These are phyloP conservation scores for Enteromius trimaculatus DNA, from an alignment of 2,797 vertebrate genomes.

Conservation along the genomic window DNA sequence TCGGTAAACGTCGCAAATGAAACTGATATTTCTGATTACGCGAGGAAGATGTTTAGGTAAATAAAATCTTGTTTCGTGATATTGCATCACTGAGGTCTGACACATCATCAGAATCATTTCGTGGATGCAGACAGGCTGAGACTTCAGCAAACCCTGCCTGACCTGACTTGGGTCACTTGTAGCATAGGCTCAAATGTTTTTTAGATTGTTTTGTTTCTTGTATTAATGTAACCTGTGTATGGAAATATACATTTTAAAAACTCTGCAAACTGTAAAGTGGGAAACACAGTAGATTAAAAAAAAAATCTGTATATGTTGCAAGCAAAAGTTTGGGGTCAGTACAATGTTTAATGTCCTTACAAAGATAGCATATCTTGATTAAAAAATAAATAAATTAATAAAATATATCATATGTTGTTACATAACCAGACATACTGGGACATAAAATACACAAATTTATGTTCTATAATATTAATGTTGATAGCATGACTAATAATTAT, in stretches of 20 bases:
- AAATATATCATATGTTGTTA: too few species aligned
- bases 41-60: conserved; percentile 11
- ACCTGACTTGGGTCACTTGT: conserved; percentile 26
- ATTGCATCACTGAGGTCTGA: conserved; percentile 45
- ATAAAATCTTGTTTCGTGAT: conserved; percentile 37
- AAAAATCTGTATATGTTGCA: background rate
- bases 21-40: conserved; percentile 34
- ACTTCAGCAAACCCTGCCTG: conserved; percentile 22
- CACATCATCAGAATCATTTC: conserved; percentile 20
- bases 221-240: background rate
- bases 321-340: background rate
- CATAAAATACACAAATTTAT: too few species aligned
- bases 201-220: background rate
- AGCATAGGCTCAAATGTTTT: background rate
- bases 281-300: background rate
- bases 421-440: too few species aligned
- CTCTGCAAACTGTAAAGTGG: background rate
- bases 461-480: too few species aligned
- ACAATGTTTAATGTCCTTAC: too few species aligned
- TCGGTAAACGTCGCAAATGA: background rate
- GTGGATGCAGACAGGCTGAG: conserved; percentile 11
- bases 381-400: too few species aligned
- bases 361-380: too few species aligned
- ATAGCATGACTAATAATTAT: too few species aligned
- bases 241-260: background rate